Base-by-base conservation (phyloP, 2,113 vertebrate genomes). In the Sylvilagus bachmani region DNA sequence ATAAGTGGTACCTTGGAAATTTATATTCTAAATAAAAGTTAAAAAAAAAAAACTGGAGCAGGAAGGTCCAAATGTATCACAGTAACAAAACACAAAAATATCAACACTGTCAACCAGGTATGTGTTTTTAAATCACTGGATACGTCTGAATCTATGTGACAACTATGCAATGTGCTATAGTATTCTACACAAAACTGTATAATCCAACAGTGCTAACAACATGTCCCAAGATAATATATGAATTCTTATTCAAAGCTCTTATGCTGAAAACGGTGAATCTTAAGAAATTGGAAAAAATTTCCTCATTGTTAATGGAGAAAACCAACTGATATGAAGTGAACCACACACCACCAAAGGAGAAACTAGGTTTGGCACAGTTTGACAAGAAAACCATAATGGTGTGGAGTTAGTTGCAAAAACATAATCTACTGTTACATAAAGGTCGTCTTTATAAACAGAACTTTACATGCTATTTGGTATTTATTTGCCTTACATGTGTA, bases 401-500 rank as follows among this genome's bases (percentile, higher is more conserved):
- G 84, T 44, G 53, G 21, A 87, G 10, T 24, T 58, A 70, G 27
- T 38, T 79, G 25, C 44, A 75, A 61, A 95, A 85, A 38, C 51
- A 38, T 64, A 66, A 91, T 64, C 29, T 79, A 31, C 33, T 80
- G 24, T 33, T 36, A 74, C n/a, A 83, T 33, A 93, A 55, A 69
- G 24, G 7, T 58, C 7, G 7, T 38, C 25, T 79, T 92, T 36
- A 83, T 78, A 33, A 61, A 83, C 2, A 70, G 78, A 88, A 14
- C 53, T 53, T 75, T 44, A 70, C 66, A 31, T 29, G 2, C 11
- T 16, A 69, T 53, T 78, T 93, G 25, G 53, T 64, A 81, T 83
- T 83, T 85, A 51, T 84, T 71, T 61, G 12, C 71, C 51, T 38
- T 94, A 90, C 78, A 25, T 78, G 70, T 55, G 27, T 31, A 79